Conservation (phyloP, 2,888 invertebrate species). For the Cacoxenus indagator region DNA sequence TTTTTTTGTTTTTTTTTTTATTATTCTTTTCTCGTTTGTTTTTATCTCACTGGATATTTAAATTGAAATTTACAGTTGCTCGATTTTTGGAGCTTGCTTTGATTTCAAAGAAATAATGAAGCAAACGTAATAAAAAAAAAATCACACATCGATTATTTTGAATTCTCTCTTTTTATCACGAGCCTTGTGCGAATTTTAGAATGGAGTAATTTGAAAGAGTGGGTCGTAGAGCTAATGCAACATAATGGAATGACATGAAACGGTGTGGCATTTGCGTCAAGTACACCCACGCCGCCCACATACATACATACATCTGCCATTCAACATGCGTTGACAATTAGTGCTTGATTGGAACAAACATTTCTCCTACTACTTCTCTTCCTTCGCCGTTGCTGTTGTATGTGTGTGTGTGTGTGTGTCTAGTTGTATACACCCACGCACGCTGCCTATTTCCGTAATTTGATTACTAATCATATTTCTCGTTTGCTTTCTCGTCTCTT, state of each 20-base stretch:
- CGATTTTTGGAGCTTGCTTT: constrained; percentile 2
- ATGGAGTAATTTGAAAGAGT: too few species aligned
- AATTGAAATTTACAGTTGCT: constrained; percentile 40
- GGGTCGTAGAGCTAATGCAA: too few species aligned
- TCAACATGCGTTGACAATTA: too few species aligned
- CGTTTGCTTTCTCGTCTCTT: constrained; percentile 26
- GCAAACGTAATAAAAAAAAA: constrained; percentile 4
- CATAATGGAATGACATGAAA: too few species aligned
- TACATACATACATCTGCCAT: not conserved
- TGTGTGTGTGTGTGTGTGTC: too few species aligned
- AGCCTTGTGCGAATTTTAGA: too few species aligned
- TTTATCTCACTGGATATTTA: constrained; percentile 27
- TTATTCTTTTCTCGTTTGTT: not conserved
- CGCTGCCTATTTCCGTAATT: not conserved
- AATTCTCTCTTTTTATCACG: too few species aligned
- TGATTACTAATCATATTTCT: not conserved
- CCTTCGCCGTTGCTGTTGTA: too few species aligned
- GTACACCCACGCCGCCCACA: not conserved
- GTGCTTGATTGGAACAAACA: too few species aligned
- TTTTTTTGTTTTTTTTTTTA: constrained; percentile 3
- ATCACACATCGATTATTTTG: not conserved
- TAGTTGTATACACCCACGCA: too few species aligned
- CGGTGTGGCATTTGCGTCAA: too few species aligned
- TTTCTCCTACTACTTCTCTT: too few species aligned
- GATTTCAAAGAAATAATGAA: constrained; percentile 30